Conservation (phyloP, 2,797 vertebrate genomes). For the Thamnophis elegans region DNA sequence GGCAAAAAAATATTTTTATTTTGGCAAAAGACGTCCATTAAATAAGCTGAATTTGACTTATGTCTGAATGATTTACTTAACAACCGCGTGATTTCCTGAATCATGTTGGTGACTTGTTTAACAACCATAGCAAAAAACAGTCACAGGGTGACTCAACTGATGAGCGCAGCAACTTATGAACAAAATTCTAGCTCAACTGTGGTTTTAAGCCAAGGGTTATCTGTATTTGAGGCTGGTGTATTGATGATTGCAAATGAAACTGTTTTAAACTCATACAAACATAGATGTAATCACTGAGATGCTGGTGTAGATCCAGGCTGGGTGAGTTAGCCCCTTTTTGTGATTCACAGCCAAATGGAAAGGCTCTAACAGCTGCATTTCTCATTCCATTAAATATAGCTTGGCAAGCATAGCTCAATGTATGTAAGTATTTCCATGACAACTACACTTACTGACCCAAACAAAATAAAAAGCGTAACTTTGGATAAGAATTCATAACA, state of each 20-base stretch:
- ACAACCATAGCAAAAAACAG: background rate
- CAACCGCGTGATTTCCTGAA: background rate
- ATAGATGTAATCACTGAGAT: background rate
- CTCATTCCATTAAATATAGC: constrained; percentile 42
- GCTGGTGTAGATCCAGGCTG: background rate
- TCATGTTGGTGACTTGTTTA: background rate
- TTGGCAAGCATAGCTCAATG: background rate
- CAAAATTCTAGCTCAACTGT: background rate
- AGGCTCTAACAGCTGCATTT: constrained; percentile 31
- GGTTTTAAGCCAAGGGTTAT: background rate
- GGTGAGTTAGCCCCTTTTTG: background rate
- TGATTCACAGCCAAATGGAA: constrained; percentile 1
- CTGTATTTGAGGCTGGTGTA: background rate
- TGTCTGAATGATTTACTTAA: background rate
- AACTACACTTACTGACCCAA: constrained; percentile 34
- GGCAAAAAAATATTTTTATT: background rate
- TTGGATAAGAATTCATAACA: constrained; percentile 8
- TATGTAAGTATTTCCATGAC: constrained; percentile 39
- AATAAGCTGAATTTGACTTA: background rate
- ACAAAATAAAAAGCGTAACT: constrained; percentile 19
- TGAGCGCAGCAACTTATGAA: background rate
- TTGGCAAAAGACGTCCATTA: background rate
- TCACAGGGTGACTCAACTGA: background rate
- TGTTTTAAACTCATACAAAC: background rate
- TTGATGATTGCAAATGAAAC: background rate